Evolutionary conservation across 2,888 invertebrate genomes (phyloP).

Genomic region (Amblyteles armatorius): DNA sequence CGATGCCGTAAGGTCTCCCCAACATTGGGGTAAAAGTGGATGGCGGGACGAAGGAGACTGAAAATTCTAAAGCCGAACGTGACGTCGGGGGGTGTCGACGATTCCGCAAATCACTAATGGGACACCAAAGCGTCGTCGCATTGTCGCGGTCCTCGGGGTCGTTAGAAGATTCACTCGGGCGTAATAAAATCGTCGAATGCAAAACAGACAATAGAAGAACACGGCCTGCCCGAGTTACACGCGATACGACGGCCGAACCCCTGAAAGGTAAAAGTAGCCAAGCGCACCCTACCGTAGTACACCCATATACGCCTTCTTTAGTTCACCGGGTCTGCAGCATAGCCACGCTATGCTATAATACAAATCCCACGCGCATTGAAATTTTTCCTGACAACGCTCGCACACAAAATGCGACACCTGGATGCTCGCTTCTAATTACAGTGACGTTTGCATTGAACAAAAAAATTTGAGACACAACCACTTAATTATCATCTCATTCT

Average conservation of each 20-base stretch:
- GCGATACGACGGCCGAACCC: constrained; percentile 47
- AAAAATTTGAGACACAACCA: constrained; percentile 9
- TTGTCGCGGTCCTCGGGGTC: constrained; percentile 73
- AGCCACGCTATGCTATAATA: neutral
- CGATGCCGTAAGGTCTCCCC: neutral
- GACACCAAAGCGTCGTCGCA: constrained; percentile 62
- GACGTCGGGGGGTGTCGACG: constrained; percentile 64
- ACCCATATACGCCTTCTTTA: constrained; percentile 22
- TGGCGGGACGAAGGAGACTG: constrained; percentile 12
- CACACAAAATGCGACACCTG: constrained; percentile 72
- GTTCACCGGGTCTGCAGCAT: neutral
- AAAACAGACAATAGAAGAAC: constrained; percentile 77
- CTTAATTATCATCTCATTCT: constrained; percentile 11
- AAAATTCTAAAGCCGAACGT: constrained; percentile 29
- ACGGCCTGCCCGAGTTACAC: constrained; percentile 30
- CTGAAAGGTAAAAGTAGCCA: constrained; percentile 61
- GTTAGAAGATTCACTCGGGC: constrained; percentile 80
- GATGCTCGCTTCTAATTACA: constrained; percentile 73
- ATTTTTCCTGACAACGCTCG: constrained; percentile 51
- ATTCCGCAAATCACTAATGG: constrained; percentile 79
- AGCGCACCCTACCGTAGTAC: constrained; percentile 41
- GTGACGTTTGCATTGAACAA: constrained; percentile 6
- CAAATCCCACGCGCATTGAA: neutral
- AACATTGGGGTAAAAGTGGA: neutral
- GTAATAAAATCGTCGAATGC: constrained; percentile 81